Evolutionary conservation across 2,113 vertebrate species (phyloP), one percentile per base, ranked within the genome.

Genomic region (Cottus gobio): DNA sequence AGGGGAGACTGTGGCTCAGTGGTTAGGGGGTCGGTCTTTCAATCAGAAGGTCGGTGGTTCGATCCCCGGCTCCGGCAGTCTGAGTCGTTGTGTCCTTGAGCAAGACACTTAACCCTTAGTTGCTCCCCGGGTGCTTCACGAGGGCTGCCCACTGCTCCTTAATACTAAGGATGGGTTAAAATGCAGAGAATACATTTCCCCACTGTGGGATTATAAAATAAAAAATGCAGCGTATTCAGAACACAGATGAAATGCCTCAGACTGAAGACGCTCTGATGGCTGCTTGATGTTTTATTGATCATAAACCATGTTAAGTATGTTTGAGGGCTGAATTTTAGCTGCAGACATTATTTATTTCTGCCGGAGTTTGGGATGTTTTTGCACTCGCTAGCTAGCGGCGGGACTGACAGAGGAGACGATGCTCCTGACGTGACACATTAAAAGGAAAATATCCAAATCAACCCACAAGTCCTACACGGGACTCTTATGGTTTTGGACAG

Each of bases 211-310:
- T n/a, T n/a, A n/a, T n/a, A n/a, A n/a, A n/a, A n/a, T n/a, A n/a
- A n/a, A n/a, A n/a, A 69, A 31, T 66, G 68, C 70, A 1, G 69
- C 79, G 44, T 77, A 80, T 83, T 85, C 73, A 77, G 79, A 86
- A 84, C 85, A 80, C 70, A 83, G 71, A 89, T 84, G 75, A 87
- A 88, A 83, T 83, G 77, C 69, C 52, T 73, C 77, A 80, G 75
- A 90, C 91, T 79, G 90, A 90, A 92, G 83, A 77, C 0, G 31
- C 48, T 76, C 50, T 75, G 79, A 85, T 82, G 83, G 60, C 75
- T 80, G 86, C 77, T 81, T 92, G 79, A 90, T 92, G 82, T 91
- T 89, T 91, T 89, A 90, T 91, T 92, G 90, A 92, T 91, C 81
- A 87, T 48, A 82, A 79, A 77, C 60, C 70, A 73, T 74, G 82